Conservation (phyloP, 2,888 invertebrate genomes). For the Clanis bilineata region DNA sequence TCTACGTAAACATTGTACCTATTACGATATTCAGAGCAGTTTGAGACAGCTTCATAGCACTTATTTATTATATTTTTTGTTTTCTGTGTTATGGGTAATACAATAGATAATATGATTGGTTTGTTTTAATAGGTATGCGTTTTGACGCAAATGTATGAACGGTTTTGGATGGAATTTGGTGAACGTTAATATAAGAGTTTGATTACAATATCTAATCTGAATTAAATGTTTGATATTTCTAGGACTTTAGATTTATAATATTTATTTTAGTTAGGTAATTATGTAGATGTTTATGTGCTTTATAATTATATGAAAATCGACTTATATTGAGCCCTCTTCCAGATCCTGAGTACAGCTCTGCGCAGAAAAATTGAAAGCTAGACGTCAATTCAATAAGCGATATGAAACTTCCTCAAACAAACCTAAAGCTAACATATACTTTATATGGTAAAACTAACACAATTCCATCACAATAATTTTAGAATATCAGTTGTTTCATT, state of each 20-base stretch:
- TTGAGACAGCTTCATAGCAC: conserved; percentile 5
- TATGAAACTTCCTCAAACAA: conserved; percentile 16
- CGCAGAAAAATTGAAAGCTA: conserved; percentile 22
- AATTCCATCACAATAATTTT: conserved; percentile 81
- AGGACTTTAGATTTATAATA: too few relatives aligned
- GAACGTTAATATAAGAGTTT: background rate
- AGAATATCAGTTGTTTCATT: conserved; percentile 80
- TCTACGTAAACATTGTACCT: conserved; percentile 21
- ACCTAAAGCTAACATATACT: conserved; percentile 44
- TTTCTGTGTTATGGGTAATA: background rate
- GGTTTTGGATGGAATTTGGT: background rate
- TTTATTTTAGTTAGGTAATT: too few relatives aligned
- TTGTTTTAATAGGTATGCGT: background rate
- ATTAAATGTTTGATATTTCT: too few relatives aligned
- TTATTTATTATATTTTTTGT: background rate
- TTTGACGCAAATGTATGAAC: background rate
- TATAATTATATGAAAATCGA: too few relatives aligned
- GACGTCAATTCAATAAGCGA: conserved; percentile 30
- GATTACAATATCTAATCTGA: too few relatives aligned
- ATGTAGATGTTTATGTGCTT: too few relatives aligned
- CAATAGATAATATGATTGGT: background rate
- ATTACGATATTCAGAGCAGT: background rate
- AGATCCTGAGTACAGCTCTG: background rate
- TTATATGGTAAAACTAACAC: conserved; percentile 69
- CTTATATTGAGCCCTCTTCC: too few relatives aligned